phyloP scores from a whole-genome alignment of 2,797 vertebrate genomes.

The Manis javanica region DNA sequence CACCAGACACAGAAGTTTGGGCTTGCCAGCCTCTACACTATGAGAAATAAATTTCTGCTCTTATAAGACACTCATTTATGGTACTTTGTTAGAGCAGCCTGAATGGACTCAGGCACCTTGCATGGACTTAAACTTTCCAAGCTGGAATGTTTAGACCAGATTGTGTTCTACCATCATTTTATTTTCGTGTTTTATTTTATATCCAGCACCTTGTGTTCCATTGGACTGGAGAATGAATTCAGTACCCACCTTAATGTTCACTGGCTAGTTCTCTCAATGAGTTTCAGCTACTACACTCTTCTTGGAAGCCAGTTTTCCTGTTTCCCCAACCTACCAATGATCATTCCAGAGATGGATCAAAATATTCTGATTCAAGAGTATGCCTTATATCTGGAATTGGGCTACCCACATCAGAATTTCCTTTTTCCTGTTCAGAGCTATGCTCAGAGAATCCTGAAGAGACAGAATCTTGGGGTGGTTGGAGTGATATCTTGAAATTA shows the following conservation, averaged over 20 bases:
- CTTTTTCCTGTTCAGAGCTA: background rate
- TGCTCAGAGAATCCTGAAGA: background rate
- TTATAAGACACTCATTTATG: background rate
- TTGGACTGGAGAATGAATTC: background rate
- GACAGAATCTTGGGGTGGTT: background rate
- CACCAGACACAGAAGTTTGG: background rate
- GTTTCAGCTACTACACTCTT: background rate
- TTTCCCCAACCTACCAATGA: background rate
- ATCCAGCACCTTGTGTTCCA: background rate
- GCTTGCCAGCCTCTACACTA: background rate
- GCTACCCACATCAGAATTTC: background rate
- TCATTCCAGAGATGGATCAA: background rate
- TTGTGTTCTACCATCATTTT: background rate
- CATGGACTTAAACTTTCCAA: background rate
- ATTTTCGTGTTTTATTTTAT: background rate
- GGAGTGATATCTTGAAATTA: background rate
- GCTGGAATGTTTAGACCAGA: background rate
- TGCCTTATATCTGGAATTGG: background rate
- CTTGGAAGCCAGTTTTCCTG: background rate
- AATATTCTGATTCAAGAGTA: background rate
- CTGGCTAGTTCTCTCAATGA: background rate
- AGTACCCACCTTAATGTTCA: background rate
- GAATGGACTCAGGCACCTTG: background rate
- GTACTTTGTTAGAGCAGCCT: background rate
- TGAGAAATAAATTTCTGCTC: background rate